Conservation (phyloP, 2,797 vertebrate genomes). For the Sebastes oblongus region DNA sequence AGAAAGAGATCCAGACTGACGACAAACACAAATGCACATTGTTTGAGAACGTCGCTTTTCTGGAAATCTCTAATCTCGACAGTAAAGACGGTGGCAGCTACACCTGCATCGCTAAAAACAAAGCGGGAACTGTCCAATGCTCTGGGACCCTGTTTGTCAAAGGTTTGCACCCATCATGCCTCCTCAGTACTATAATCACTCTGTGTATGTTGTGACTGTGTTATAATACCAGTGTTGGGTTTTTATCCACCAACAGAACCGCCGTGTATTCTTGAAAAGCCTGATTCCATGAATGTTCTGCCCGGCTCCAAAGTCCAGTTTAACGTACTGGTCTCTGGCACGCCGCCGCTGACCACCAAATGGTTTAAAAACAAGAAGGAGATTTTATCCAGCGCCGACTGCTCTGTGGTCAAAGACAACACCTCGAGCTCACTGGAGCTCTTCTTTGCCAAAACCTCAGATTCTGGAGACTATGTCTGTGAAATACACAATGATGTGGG, state of each 20-base stretch:
- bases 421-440: slow-evolving; percentile 88
- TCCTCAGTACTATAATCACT: not conserved
- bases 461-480: slow-evolving; percentile 90
- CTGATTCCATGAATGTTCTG: slow-evolving; percentile 85
- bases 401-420: slow-evolving; percentile 87
- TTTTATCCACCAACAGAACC: slow-evolving; percentile 82
- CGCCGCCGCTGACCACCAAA: slow-evolving; percentile 86
- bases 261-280: slow-evolving; percentile 87
- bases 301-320: slow-evolving; percentile 87
- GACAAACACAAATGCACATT: slow-evolving; percentile 91
- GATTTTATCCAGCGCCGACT: slow-evolving; percentile 83
- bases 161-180: slow-evolving; percentile 80
- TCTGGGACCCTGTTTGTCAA: slow-evolving; percentile 88
- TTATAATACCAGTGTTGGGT: not conserved
- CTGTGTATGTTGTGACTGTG: not conserved
- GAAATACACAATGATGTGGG: slow-evolving; percentile 93
- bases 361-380: slow-evolving; percentile 93
- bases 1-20: slow-evolving; percentile 85
- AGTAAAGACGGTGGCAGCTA: slow-evolving; percentile 87
- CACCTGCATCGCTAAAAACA: slow-evolving; percentile 88
- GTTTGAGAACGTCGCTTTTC: slow-evolving; percentile 90
- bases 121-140: slow-evolving; percentile 88
- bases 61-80: slow-evolving; percentile 89
- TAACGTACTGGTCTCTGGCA: slow-evolving; percentile 86
- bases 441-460: slow-evolving; percentile 86